Percentiles rank a stretch among this genome's conserved stretches.
Evolutionary conservation across 2,113 vertebrate genomes (phyloP).

Genomic region (Coturnix japonica): DNA sequence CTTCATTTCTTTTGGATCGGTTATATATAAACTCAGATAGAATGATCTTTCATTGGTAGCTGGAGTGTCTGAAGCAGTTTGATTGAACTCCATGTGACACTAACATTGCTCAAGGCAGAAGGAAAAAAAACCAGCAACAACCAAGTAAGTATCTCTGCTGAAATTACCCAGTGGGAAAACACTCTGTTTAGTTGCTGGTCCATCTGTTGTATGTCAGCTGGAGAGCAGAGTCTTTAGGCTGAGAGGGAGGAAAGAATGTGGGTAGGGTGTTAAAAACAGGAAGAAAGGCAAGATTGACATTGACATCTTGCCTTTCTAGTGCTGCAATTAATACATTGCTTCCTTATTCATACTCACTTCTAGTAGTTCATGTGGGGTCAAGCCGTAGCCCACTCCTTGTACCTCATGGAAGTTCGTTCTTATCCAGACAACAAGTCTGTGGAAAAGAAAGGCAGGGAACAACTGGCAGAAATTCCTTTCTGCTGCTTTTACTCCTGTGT

Average conservation of each 20-base stretch:
- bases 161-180: not conserved
- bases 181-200: not conserved
- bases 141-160: not conserved
- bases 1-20: not conserved
- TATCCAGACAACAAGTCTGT: not conserved
- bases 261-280: not conserved
- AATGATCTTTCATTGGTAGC: not conserved
- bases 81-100: fast-evolving
- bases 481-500: not conserved
- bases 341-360: not conserved
- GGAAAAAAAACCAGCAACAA: not conserved
- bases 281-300: not conserved
- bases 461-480: not conserved
- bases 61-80: not conserved
- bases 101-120: not conserved
- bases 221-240: not conserved
- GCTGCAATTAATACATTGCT: not conserved
- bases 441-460: not conserved
- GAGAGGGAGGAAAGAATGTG: not conserved
- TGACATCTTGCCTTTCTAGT: not conserved
- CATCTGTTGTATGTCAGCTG: not conserved
- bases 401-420: not conserved
- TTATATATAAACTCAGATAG: not conserved
- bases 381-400: not conserved
- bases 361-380: not conserved